Base-by-base conservation (phyloP, 2,888 invertebrate genomes). In the Drosophila nigricruria region DNA sequence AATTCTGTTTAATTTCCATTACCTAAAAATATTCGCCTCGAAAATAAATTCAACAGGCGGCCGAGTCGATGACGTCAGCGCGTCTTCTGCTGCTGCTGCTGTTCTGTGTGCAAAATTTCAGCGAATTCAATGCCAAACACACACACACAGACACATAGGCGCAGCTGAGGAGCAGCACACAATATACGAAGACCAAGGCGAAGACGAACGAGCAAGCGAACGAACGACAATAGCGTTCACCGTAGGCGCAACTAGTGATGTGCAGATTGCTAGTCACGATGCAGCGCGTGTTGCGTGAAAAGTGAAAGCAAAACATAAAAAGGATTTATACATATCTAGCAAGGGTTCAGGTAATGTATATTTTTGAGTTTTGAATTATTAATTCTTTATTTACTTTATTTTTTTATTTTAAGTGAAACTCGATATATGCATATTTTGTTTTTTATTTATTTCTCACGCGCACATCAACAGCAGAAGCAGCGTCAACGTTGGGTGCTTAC, bases 91-190 rank as follows among this genome's bases (percentile, higher is more conserved):
- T 58, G 58, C 53, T 74, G 62, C 32, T 45, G 49, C 50, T 72
- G 60, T 27, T 34, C 43, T 62, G 61, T 62, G 61, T 85, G 82
- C 79, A 73, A 81, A 81, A 54, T 36, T 80, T 81, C 69, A 80
- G 79, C 73, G 67, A 77, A 77, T 83, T 82, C 86, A 82, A 81
- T 85, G 82, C 76, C 82, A 77, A 82, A 25, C 38, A 43, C 59
- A 56, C 49, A 49, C 34, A 36, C 59, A 71, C 32, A 49, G 14
- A 36, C 3, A 61, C 5, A 65, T 36, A 49, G 57, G 25, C 49
- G 32, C 70, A 57, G n/a, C 42, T 38, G 49, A 59, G 59, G 47
- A 42, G 57, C 69, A 70, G 45, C 27, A 59, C 10, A 49, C 34
- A 32, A 9, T 42, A 30, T 18, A 30, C 54, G 30, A 42, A 56